Percentiles rank a stretch among this genome's conserved stretches.
phyloP scores from a whole-genome alignment of 2,797 vertebrate genomes.

The Limnodromus scolopaceus region DNA sequence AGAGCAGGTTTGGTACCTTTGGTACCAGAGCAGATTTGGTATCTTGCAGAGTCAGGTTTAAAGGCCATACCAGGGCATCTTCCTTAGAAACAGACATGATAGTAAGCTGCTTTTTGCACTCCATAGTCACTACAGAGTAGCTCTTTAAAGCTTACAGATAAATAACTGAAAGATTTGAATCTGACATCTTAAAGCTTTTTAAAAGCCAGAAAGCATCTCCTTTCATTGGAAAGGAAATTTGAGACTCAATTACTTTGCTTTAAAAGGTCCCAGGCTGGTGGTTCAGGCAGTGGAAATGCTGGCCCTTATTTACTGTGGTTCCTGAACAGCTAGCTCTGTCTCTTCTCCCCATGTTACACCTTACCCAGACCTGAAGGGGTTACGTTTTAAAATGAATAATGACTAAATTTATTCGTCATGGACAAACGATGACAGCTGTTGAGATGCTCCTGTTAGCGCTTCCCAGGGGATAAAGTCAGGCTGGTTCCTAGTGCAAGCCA shows the following conservation, averaged over 20 bases:
- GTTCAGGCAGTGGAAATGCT: not conserved
- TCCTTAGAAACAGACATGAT: rapidly evolving
- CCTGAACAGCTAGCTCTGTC: not conserved
- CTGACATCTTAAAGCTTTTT: not conserved
- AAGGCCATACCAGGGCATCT: not conserved
- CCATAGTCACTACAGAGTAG: not conserved
- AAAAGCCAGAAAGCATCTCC: not conserved
- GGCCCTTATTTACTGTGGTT: not conserved
- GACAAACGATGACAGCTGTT: conserved; percentile 68
- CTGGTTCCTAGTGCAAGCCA: conserved; percentile 45
- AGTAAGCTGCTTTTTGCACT: not conserved
- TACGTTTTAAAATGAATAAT: conserved; percentile 46
- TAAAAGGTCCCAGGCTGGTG: not conserved
- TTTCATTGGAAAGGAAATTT: not conserved
- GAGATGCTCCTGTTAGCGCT: conserved; percentile 70
- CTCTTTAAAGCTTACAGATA: not conserved
- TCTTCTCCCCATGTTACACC: not conserved
- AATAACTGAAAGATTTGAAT: not conserved
- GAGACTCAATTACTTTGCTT: not conserved
- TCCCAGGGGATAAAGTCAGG: conserved; percentile 68
- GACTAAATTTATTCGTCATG: conserved; percentile 65
- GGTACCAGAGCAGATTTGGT: not conserved
- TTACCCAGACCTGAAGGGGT: conserved; percentile 43
- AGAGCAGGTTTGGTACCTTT: not conserved
- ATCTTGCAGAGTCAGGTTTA: rapidly evolving